A percentile compares a stretch with the other conserved stretches of the same genome.
phyloP scores from a whole-genome alignment of 1,140 invertebrate genomes.

The Drosophila melanica region DNA sequence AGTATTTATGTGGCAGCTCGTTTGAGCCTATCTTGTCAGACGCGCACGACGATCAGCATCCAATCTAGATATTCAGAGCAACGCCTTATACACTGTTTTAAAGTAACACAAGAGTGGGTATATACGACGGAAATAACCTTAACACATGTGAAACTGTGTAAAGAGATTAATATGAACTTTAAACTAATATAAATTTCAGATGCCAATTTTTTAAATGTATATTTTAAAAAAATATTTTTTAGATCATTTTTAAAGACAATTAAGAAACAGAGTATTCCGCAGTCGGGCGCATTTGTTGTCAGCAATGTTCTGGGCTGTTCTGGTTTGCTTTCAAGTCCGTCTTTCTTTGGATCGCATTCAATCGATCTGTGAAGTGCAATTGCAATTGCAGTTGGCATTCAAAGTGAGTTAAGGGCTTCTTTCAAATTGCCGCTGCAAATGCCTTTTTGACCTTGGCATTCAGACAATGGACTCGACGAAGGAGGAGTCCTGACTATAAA shows the following conservation, averaged over 20 bases:
- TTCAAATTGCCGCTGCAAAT: constrained; percentile 56
- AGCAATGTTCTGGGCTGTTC: background rate
- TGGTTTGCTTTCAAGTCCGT: background rate
- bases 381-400: constrained; percentile 60
- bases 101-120: background rate
- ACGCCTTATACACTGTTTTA: background rate
- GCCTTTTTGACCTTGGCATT: constrained; percentile 67
- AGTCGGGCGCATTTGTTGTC: background rate
- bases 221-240: too few relatives aligned
- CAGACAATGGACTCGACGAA: constrained; percentile 17
- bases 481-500: constrained; percentile 58
- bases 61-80: background rate
- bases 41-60: constrained; percentile 16
- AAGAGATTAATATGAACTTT: too few relatives aligned
- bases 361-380: constrained; percentile 27
- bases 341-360: constrained; percentile 8
- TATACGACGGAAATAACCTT: background rate
- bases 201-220: too few relatives aligned
- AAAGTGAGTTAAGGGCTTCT: constrained; percentile 69
- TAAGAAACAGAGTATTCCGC: background rate
- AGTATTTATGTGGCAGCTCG: constrained; percentile 28
- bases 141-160: too few relatives aligned
- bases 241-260: too few relatives aligned
- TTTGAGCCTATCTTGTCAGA: constrained; percentile 33
- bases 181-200: too few relatives aligned